A percentile compares a stretch with the other conserved stretches of the same genome.
phyloP scores from a whole-genome alignment of 2,888 invertebrate species.

The Philonicus albiceps region DNA sequence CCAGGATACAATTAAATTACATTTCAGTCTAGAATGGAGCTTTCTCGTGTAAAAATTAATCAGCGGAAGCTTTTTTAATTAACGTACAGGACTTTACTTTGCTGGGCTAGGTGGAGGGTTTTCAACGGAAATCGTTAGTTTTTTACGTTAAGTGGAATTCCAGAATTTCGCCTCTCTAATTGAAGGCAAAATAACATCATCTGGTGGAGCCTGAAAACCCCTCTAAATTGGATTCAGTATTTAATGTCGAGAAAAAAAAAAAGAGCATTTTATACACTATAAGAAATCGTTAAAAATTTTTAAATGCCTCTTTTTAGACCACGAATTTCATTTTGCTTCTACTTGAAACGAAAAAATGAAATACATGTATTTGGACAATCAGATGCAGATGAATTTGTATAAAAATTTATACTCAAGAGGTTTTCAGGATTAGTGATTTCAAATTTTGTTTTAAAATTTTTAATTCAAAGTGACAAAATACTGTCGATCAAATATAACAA shows the following conservation, averaged over 20 bases:
- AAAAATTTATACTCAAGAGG: too few species aligned
- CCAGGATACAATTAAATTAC: conserved; percentile 45
- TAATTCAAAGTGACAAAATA: too few species aligned
- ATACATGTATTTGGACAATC: too few species aligned
- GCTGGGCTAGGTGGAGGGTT: neutral
- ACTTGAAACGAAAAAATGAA: too few species aligned
- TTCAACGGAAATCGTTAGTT: neutral
- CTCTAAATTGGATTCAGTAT: neutral
- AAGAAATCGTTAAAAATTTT: neutral
- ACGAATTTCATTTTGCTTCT: too few species aligned
- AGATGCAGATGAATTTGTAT: too few species aligned
- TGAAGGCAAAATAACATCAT: neutral
- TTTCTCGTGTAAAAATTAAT: conserved; percentile 44
- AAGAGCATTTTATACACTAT: neutral
- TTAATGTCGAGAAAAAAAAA: neutral
- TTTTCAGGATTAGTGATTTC: too few species aligned
- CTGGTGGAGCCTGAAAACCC: neutral
- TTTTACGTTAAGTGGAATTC: conserved; percentile 10
- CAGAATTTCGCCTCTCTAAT: neutral
- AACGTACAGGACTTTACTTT: conserved; percentile 33
- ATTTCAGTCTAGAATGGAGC: conserved; percentile 35
- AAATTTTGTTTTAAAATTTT: too few species aligned
- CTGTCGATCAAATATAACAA: too few species aligned
- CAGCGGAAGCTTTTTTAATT: conserved; percentile 44
- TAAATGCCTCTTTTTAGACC: too few species aligned